Conservation (phyloP, 2,113 vertebrate species). For the Rousettus leschenaultii region DNA sequence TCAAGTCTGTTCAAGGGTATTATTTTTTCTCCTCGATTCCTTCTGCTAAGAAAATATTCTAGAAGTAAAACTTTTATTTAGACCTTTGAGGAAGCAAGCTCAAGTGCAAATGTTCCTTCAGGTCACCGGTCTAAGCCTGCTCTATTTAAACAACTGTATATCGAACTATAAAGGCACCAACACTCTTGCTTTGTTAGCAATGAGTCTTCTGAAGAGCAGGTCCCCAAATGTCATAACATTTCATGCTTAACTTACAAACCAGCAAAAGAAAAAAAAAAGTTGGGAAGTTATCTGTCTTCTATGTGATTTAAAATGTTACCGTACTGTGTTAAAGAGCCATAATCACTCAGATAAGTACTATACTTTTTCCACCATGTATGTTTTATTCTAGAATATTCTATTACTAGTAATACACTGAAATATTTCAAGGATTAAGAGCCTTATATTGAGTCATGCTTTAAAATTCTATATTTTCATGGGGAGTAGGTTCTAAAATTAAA, state of each 20-base stretch:
- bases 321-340: slow-evolving; percentile 23
- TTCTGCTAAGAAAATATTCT: slow-evolving; percentile 1
- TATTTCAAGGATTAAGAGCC: not conserved
- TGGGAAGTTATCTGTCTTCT: slow-evolving; percentile 26
- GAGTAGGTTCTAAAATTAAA: slow-evolving; percentile 46
- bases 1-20: not conserved
- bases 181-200: slow-evolving; percentile 43
- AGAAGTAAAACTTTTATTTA: slow-evolving; percentile 49
- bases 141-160: slow-evolving; percentile 79
- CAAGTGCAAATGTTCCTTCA: slow-evolving; percentile 61
- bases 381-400: slow-evolving; percentile 37
- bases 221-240: slow-evolving; percentile 66
- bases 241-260: slow-evolving; percentile 57
- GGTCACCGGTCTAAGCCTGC: slow-evolving; percentile 58
- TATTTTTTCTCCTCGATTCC: not conserved
- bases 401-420: not conserved
- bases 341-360: slow-evolving; percentile 25
- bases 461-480: slow-evolving; percentile 14
- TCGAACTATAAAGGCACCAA: slow-evolving; percentile 46
- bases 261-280: slow-evolving; percentile 21
- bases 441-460: not conserved
- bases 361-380: not conserved
- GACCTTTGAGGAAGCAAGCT: slow-evolving; percentile 66
- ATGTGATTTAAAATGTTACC: slow-evolving; percentile 31
- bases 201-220: slow-evolving; percentile 58